Conservation (phyloP, 2,113 vertebrate species). For the Oceanites oceanicus region DNA sequence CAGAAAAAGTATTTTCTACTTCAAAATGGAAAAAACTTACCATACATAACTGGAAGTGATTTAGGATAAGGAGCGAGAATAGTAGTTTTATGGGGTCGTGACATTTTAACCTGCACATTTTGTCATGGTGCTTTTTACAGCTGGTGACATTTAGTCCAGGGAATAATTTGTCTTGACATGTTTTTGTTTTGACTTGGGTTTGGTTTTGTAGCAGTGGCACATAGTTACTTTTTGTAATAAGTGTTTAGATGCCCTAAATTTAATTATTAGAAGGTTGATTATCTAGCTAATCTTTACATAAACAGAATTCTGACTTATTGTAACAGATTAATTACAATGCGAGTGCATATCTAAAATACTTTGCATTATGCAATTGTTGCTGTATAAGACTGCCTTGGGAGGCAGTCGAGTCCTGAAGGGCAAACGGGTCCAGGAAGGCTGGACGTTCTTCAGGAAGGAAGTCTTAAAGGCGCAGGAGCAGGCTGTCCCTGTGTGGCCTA, state of each 20-base stretch:
- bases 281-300: neutral
- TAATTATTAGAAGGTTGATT: neutral
- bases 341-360: neutral
- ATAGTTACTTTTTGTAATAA: neutral
- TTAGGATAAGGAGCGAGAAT: slow-evolving; percentile 61
- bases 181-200: slow-evolving; percentile 64
- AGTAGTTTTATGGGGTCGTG: slow-evolving; percentile 68
- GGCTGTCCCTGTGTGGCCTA: no score
- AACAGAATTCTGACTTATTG: neutral
- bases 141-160: slow-evolving; percentile 67
- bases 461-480: no score
- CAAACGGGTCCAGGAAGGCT: no score
- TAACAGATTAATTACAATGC: neutral
- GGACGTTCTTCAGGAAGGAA: no score
- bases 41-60: slow-evolving; percentile 64
- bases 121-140: slow-evolving; percentile 65
- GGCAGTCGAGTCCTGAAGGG: no score
- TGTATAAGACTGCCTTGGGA: no score
- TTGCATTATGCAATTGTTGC: neutral
- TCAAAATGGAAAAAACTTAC: slow-evolving; percentile 43
- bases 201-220: slow-evolving; percentile 10
- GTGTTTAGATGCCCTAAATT: slow-evolving; percentile 8
- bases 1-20: slow-evolving; percentile 13
- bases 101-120: slow-evolving; percentile 71
- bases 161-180: slow-evolving; percentile 65